phyloP scores from a whole-genome alignment of 92 coral and sea anemone genomes.

The Meandrina meandrites region DNA sequence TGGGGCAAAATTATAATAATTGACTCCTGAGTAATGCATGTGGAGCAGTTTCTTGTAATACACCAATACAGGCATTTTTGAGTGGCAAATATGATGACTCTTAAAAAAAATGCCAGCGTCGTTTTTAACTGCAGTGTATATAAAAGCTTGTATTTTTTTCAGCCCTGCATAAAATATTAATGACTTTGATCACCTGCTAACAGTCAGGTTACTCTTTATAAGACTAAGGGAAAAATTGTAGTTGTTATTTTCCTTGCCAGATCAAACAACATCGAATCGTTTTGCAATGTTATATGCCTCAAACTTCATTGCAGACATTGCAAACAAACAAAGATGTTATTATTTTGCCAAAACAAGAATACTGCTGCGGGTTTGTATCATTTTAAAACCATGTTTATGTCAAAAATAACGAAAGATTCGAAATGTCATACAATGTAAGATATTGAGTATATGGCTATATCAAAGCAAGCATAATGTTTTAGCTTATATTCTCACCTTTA shows the following conservation, averaged over 20 bases:
- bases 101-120: too few relatives aligned
- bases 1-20: too few relatives aligned
- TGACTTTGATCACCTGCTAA: not conserved
- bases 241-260: not conserved
- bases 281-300: not conserved
- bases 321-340: not conserved
- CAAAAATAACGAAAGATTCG: not conserved
- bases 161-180: not conserved
- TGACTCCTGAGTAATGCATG: too few relatives aligned
- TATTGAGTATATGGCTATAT: too few relatives aligned
- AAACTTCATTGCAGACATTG: not conserved
- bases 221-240: not conserved
- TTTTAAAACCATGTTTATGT: too few relatives aligned
- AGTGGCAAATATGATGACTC: too few relatives aligned
- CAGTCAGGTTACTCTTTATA: not conserved
- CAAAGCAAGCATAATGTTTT: too few relatives aligned
- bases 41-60: too few relatives aligned
- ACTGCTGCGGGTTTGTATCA: not conserved
- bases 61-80: too few relatives aligned
- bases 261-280: not conserved
- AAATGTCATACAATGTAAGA: too few relatives aligned
- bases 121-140: too few relatives aligned
- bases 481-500: conserved; percentile 16
- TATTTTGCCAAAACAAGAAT: not conserved
- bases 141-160: too few relatives aligned